Evolutionary conservation across 1,140 invertebrate species (phyloP), one percentile per base, ranked within the genome.

Genomic region (Ceratosolen fusciceps): DNA sequence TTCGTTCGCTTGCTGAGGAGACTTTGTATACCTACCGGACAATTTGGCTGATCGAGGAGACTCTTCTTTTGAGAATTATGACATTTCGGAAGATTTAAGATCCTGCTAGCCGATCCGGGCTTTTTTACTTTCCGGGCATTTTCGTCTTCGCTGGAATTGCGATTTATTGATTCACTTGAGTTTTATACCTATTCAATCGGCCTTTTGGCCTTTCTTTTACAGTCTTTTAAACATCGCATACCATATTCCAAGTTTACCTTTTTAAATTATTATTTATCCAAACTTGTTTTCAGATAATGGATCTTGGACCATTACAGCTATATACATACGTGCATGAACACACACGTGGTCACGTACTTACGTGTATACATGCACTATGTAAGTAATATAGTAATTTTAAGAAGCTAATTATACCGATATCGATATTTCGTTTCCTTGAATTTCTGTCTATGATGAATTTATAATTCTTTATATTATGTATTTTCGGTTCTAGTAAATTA

Each of bases 51-150:
- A 4, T 9, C 39, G 7, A 21, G n/a, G n/a, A 47, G 31, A 39
- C 19, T 49, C 29, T 29, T 12, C n/a, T 43, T 7, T 43, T 43
- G 24, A 52, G 29, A 62, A 78, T 78, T 78, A 73, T 78, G 68
- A 78, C 70, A 37, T 78, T 58, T 72, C 19, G 1, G 9, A 7
- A 34, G 54, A 37, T 49, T 39, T 37, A 58, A 74, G 24, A 39
- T 72, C 16, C 47, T 58, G 4, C n/a, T 4, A 16, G 3, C 54
- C 5, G 24, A 26, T 58, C 12, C 7, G 24, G 29, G 26, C 1
- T 9, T 58, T 58, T 58, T 31, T 19, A 31, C 26, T n/a, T 3
- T 5, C 2, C 24, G 1, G 10, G 24, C 24, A 29, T 26, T 58
- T 58, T 26, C n/a, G 4, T 58, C 12, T 58, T 26, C 54, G 5